phyloP scores from a whole-genome alignment of 2,797 vertebrate genomes.

The Anguilla megastoma region DNA sequence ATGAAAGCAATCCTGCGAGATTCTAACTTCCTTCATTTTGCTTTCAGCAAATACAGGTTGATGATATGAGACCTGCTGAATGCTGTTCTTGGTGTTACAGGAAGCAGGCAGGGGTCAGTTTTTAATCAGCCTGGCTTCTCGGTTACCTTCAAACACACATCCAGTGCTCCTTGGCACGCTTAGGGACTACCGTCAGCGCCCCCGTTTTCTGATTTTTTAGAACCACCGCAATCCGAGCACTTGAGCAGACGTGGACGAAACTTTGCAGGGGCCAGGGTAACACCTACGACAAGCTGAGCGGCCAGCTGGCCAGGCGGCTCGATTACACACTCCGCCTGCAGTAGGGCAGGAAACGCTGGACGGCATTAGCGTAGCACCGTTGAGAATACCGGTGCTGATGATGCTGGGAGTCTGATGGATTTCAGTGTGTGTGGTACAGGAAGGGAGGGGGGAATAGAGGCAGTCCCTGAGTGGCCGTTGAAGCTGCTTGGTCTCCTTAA shows the following conservation, averaged over 20 bases:
- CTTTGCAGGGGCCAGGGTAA: neutral
- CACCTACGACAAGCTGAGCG: neutral
- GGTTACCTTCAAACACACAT: neutral
- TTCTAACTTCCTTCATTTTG: neutral
- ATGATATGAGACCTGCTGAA: neutral
- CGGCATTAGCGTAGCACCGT: neutral
- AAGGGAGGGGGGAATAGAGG: neutral
- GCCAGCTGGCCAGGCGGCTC: neutral
- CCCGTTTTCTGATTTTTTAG: neutral
- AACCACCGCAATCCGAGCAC: neutral
- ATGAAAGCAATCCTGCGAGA: neutral
- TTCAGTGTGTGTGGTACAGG: neutral
- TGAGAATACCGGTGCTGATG: neutral
- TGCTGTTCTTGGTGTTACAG: neutral
- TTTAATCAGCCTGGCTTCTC: neutral
- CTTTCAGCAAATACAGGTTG: neutral
- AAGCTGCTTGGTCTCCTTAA: neutral
- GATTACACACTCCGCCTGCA: neutral
- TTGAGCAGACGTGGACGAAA: neutral
- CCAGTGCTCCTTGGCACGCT: neutral
- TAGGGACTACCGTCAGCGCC: neutral
- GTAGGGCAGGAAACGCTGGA: neutral
- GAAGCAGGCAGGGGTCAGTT: neutral
- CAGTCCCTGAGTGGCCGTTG: neutral
- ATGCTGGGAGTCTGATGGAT: neutral